phyloP scores from a whole-genome alignment of 1,140 invertebrate species.

The Bombyx mandarina region DNA sequence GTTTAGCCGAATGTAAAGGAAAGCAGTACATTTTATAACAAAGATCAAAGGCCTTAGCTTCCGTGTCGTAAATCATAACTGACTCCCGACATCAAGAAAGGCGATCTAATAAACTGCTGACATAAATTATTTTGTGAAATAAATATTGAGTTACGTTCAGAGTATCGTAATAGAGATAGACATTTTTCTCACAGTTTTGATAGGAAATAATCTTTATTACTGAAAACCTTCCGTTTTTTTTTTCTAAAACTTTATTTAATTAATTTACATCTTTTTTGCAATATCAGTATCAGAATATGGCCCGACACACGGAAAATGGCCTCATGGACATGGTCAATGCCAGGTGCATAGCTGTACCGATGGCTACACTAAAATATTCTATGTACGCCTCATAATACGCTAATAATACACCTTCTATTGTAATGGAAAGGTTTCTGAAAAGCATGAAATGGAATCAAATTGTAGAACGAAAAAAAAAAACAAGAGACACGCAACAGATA shows the following conservation, averaged over 20 bases:
- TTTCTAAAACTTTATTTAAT: too few species aligned
- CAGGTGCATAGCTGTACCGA: too few species aligned
- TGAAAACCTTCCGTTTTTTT: too few species aligned
- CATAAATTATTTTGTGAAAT: slow-evolving; percentile 6
- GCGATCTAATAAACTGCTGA: slow-evolving; percentile 9
- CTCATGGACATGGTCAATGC: too few species aligned
- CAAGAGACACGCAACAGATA: not conserved
- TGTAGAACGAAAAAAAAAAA: not conserved
- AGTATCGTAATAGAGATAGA: not conserved
- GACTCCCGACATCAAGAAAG: slow-evolving; percentile 20
- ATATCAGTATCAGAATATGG: too few species aligned
- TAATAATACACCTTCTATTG: too few species aligned
- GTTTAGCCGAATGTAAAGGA: too few species aligned
- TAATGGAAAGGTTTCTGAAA: not conserved
- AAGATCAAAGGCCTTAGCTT: slow-evolving; percentile 34
- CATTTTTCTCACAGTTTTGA: slow-evolving; percentile 18
- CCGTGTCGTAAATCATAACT: slow-evolving; percentile 33
- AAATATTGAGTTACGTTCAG: too few species aligned
- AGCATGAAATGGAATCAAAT: not conserved
- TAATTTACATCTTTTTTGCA: too few species aligned
- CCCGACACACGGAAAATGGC: too few species aligned
- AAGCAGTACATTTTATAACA: slow-evolving; percentile 1
- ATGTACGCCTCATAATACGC: too few species aligned
- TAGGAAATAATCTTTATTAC: slow-evolving; percentile 5
- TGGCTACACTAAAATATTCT: too few species aligned